A percentile compares a stretch with the other conserved stretches of the same genome.
Evolutionary conservation across 2,888 invertebrate species (phyloP).

Genomic region (Itoplectis maculator): DNA sequence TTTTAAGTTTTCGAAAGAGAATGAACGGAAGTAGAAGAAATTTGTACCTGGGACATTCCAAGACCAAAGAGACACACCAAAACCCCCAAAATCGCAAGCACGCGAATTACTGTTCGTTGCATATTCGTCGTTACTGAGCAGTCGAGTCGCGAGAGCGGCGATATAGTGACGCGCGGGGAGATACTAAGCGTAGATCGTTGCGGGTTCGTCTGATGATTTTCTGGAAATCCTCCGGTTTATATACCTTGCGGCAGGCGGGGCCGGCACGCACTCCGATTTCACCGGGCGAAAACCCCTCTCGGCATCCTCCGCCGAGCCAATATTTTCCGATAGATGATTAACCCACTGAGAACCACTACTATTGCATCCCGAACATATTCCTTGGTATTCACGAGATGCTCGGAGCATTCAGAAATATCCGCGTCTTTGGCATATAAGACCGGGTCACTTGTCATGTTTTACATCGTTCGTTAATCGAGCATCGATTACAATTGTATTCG

Average conservation of each 20-base stretch:
- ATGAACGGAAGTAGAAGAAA: too few species aligned
- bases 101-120: slow-evolving; percentile 24
- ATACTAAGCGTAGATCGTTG: slow-evolving; percentile 30
- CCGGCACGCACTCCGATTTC: slow-evolving; percentile 39
- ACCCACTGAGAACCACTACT: not conserved
- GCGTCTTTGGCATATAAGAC: slow-evolving; percentile 10
- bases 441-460: not conserved
- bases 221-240: slow-evolving; percentile 47
- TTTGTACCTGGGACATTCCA: slow-evolving; percentile 49
- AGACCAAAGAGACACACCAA: slow-evolving; percentile 43
- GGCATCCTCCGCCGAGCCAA: slow-evolving; percentile 28
- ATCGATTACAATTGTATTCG: not conserved
- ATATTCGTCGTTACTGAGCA: slow-evolving; percentile 6
- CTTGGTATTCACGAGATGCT: slow-evolving; percentile 16
- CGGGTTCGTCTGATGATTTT: slow-evolving; percentile 42
- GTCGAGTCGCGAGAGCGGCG: not conserved
- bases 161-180: not conserved
- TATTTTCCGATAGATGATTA: slow-evolving; percentile 54
- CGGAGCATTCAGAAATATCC: slow-evolving; percentile 18
- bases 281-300: slow-evolving; percentile 36
- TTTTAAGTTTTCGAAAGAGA: not conserved
- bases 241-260: slow-evolving; percentile 38
- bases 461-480: not conserved
- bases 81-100: slow-evolving; percentile 40
- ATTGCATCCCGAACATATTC: slow-evolving; percentile 16